Evolutionary conservation across 2,113 vertebrate genomes (phyloP).

Genomic region (Numida meleagris): DNA sequence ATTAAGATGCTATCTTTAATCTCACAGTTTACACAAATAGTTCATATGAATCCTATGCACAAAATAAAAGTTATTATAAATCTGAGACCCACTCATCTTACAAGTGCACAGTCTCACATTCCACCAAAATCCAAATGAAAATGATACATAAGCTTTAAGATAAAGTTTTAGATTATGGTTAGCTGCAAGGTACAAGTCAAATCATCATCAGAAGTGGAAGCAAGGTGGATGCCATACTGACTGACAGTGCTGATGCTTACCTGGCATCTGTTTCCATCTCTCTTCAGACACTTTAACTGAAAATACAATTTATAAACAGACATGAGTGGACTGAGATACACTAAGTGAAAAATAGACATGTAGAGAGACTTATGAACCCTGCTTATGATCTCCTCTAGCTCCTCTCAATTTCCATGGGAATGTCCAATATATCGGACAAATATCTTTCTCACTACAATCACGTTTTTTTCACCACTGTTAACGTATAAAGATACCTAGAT

Average conservation of each 20-base stretch:
- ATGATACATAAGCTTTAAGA: not conserved
- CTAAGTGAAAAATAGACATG: not conserved
- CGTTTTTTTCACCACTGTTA: not conserved
- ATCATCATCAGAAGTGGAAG: not conserved
- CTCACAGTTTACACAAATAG: not conserved
- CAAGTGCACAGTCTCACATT: not conserved
- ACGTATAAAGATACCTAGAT: not conserved
- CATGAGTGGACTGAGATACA: not conserved
- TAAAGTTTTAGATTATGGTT: not conserved
- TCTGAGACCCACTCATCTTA: not conserved
- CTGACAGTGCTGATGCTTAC: slow-evolving; percentile 19
- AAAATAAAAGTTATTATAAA: not conserved
- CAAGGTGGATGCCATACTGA: not conserved
- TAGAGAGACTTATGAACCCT: not conserved
- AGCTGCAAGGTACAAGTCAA: not conserved
- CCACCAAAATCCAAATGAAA: not conserved
- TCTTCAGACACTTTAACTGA: slow-evolving; percentile 64
- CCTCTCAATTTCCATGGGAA: not conserved
- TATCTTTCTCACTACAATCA: not conserved
- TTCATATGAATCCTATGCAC: not conserved
- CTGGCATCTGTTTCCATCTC: slow-evolving; percentile 64
- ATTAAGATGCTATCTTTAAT: not conserved
- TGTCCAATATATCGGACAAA: not conserved
- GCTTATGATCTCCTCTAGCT: not conserved
- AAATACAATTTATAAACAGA: slow-evolving; percentile 42